phyloP scores from a whole-genome alignment of 2,797 vertebrate species.

The Cirrhinus mrigala region DNA sequence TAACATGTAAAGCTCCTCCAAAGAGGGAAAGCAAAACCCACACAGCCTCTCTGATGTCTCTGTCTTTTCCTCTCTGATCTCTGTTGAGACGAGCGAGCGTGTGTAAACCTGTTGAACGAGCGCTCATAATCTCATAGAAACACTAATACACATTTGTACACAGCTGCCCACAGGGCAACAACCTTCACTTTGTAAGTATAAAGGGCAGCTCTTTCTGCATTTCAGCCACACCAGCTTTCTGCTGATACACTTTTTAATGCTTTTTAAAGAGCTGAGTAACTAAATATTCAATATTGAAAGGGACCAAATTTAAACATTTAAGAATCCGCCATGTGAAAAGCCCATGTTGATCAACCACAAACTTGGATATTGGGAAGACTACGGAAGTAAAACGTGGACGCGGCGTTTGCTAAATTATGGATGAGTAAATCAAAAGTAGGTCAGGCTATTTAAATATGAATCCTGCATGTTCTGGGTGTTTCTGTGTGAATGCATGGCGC shows the following conservation, averaged over 20 bases:
- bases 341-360: not conserved
- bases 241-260: not conserved
- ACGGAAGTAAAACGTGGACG: not conserved
- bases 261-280: not conserved
- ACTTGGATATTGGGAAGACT: not conserved
- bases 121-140: conserved; percentile 48
- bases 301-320: not conserved
- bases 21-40: conserved; percentile 73
- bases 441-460: too few relatives aligned
- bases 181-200: not conserved
- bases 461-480: too few relatives aligned
- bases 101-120: conserved; percentile 73
- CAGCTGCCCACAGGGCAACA: conserved; percentile 30
- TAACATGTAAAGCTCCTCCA: conserved; percentile 77
- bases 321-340: not conserved
- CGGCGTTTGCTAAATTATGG: too few relatives aligned
- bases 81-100: conserved; percentile 68
- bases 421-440: too few relatives aligned
- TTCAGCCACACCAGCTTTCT: conserved; percentile 68
- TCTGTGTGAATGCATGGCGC: too few relatives aligned
- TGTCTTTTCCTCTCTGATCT: conserved; percentile 66
- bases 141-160: conserved; percentile 47
- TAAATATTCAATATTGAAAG: not conserved
- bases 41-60: conserved; percentile 70
- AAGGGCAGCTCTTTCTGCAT: not conserved